Evolutionary conservation across 2,888 invertebrate genomes (phyloP).

Genomic region (Quadroppia sp.): DNA sequence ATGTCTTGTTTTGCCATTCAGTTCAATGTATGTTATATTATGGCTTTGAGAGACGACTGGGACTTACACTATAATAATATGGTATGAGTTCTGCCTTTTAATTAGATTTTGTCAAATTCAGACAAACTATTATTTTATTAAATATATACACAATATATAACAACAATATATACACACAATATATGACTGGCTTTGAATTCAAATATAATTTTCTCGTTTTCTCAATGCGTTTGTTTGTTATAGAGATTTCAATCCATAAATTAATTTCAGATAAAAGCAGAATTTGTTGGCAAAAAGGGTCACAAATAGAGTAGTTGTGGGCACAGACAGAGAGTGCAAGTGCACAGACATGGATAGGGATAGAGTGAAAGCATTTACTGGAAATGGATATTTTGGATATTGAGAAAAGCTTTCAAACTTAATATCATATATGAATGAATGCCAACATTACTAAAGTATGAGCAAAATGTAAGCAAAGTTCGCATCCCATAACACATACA

Average conservation of each 20-base stretch:
- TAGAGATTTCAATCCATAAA: conserved; percentile 27
- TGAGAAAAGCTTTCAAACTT: conserved; percentile 33
- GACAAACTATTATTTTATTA: conserved; percentile 24
- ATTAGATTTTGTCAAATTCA: conserved; percentile 26
- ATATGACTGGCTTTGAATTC: conserved; percentile 3
- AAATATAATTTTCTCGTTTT: neutral
- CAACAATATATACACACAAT: neutral
- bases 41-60: neutral
- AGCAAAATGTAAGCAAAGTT: conserved; percentile 20
- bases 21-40: neutral
- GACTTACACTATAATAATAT: neutral
- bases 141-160: conserved; percentile 1
- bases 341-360: too few relatives aligned
- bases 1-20: neutral
- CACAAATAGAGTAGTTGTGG: conserved; percentile 16
- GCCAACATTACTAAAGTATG: conserved; percentile 11
- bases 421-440: conserved; percentile 29
- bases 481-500: conserved; percentile 31
- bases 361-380: neutral
- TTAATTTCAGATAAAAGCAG: conserved; percentile 29
- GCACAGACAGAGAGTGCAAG: conserved; percentile 6
- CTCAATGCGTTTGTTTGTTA: neutral
- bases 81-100: conserved; percentile 4
- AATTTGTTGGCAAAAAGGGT: conserved; percentile 19
- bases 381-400: conserved; percentile 23